Evolutionary conservation across 2,888 invertebrate genomes (phyloP).

Genomic region (Trypoxylon attenuatum): DNA sequence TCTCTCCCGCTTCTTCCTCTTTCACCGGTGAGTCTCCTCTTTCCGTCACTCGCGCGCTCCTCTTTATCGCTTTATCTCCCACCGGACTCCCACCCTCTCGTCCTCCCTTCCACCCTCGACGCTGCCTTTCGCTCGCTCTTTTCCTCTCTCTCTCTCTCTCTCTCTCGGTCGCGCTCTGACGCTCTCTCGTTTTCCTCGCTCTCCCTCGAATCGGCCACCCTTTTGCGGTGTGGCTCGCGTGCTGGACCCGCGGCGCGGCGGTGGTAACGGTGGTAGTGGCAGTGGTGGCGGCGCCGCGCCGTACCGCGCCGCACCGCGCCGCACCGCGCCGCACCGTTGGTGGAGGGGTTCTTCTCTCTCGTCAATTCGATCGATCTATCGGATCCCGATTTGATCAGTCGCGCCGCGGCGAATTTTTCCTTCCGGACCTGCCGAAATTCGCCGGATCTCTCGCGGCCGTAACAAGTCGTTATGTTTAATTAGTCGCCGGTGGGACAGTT

Average conservation of each 20-base stretch:
- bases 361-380: constrained; percentile 54
- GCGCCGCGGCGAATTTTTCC: constrained; percentile 4
- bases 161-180: constrained; percentile 8
- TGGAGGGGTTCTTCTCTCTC: too few species aligned
- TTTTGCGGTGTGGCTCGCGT: constrained; percentile 59
- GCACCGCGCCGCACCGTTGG: too few species aligned
- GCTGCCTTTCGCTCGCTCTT: constrained; percentile 34
- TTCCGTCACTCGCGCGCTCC: constrained; percentile 44
- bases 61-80: constrained; percentile 64
- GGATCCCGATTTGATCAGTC: constrained; percentile 37
- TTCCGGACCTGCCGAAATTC: constrained; percentile 24
- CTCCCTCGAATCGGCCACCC: constrained; percentile 50
- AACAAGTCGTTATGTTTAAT: constrained; percentile 44
- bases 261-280: background rate
- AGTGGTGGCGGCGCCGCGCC: constrained; percentile 14
- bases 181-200: constrained; percentile 37
- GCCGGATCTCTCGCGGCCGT: constrained; percentile 23
- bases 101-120: constrained; percentile 42
- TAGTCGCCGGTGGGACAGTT: constrained; percentile 36
- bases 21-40: constrained; percentile 36
- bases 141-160: constrained; percentile 37
- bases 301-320: too few species aligned
- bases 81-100: constrained; percentile 53
- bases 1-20: constrained; percentile 38
- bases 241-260: constrained; percentile 48